Conservation (phyloP, 2,888 invertebrate species). For the Allygus modestus region DNA sequence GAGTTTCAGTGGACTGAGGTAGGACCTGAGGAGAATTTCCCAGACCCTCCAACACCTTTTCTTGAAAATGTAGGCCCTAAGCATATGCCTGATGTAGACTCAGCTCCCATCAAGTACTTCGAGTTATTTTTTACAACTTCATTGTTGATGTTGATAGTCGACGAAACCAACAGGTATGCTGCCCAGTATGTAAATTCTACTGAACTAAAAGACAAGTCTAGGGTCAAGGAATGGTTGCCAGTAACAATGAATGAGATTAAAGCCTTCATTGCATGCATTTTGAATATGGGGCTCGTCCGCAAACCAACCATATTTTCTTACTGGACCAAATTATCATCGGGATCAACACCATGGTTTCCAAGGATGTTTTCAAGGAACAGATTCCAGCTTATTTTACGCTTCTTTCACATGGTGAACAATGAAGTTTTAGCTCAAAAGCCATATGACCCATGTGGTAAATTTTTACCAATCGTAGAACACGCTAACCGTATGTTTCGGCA, state of each 20-base stretch:
- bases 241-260: background rate
- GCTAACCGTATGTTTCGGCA: background rate
- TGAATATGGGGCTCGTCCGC: constrained; percentile 25
- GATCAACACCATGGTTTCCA: background rate
- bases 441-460: constrained; percentile 14
- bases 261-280: constrained; percentile 30
- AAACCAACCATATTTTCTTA: constrained; percentile 27
- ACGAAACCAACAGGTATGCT: constrained; percentile 24
- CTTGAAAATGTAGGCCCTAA: background rate
- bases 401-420: constrained; percentile 30
- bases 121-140: constrained; percentile 13
- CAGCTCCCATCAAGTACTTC: background rate
- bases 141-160: background rate
- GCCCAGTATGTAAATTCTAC: background rate
- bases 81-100: background rate
- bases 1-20: background rate
- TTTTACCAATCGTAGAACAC: constrained; percentile 8
- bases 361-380: constrained; percentile 19
- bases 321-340: background rate
- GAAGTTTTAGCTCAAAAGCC: background rate
- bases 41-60: constrained; percentile 17
- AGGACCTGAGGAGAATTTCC: background rate
- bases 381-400: background rate
- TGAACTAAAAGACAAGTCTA: background rate
- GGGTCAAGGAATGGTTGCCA: constrained; percentile 32